phyloP scores from a whole-genome alignment of 2,888 invertebrate species.

The Drosophila nr. perissopoda region DNA sequence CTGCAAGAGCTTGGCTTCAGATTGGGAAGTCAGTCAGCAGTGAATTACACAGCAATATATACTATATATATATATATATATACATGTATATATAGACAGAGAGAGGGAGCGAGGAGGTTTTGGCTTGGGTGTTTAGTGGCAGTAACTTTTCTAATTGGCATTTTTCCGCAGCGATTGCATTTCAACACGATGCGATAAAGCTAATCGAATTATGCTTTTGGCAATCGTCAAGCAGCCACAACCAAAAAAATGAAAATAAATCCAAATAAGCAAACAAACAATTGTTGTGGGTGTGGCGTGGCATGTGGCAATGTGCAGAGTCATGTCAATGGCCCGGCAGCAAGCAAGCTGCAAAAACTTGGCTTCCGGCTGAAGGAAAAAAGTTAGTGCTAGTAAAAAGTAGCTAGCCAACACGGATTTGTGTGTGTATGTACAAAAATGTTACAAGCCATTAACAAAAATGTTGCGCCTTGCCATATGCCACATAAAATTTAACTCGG shows the following conservation, averaged over 20 bases:
- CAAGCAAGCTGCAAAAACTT: constrained; percentile 28
- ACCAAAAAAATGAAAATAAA: constrained; percentile 16
- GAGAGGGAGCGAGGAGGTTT: neutral
- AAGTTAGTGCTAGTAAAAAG: constrained; percentile 30
- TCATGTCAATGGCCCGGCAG: constrained; percentile 66
- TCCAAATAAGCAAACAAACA: constrained; percentile 38
- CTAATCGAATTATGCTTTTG: constrained; percentile 78
- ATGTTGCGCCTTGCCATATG: constrained; percentile 76
- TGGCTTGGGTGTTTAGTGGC: neutral
- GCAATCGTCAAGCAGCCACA: constrained; percentile 57
- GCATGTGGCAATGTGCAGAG: constrained; percentile 44
- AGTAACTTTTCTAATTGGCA: constrained; percentile 74
- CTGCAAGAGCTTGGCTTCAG: constrained; percentile 29
- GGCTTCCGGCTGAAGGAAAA: constrained; percentile 62
- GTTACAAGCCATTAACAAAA: constrained; percentile 81
- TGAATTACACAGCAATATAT: constrained; percentile 22
- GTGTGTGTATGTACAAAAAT: constrained; percentile 56
- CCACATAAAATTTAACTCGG: constrained; percentile 65
- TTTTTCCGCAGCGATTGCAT: constrained; percentile 75
- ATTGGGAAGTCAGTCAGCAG: constrained; percentile 11
- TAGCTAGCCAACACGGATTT: constrained; percentile 57
- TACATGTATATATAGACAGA: neutral
- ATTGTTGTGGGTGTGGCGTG: constrained; percentile 34
- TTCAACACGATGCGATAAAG: constrained; percentile 75
- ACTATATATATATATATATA: neutral